phyloP scores from a whole-genome alignment of 2,113 vertebrate species.

The cat (Felis catus) region DNA sequence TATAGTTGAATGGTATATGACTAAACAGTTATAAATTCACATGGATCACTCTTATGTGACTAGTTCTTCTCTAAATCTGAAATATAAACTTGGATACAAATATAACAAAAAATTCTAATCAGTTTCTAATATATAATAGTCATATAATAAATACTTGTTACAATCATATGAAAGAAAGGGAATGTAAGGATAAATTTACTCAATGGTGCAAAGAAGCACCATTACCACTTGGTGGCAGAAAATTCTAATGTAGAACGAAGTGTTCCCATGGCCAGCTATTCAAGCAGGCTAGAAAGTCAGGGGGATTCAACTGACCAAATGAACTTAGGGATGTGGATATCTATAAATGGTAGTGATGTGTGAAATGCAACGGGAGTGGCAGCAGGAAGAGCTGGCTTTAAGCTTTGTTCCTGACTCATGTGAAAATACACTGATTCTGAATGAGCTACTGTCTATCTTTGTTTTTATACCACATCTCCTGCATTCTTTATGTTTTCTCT shows the following conservation, averaged over 20 bases:
- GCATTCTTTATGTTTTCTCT: not conserved
- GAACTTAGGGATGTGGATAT: not conserved
- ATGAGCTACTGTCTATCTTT: not conserved
- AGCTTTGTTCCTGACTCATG: not conserved
- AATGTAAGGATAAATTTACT: not conserved
- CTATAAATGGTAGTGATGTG: not conserved
- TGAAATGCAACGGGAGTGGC: rapidly evolving
- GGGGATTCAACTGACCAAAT: not conserved
- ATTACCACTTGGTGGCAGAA: slow-evolving; percentile 81
- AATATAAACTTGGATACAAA: not conserved
- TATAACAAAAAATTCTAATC: not conserved
- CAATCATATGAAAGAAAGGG: not conserved
- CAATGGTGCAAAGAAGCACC: slow-evolving; percentile 9
- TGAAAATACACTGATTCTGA: not conserved
- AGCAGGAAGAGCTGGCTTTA: not conserved
- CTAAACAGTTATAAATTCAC: not conserved
- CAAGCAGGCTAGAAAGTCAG: not conserved
- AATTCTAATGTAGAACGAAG: slow-evolving; percentile 58
- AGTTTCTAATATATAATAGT: not conserved
- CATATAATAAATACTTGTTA: not conserved
- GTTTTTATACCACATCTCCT: not conserved
- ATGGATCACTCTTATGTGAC: not conserved
- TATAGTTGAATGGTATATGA: not conserved
- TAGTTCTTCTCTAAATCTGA: not conserved
- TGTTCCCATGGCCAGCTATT: not conserved